Evolutionary conservation across 1,140 invertebrate genomes (phyloP), one percentile per base, ranked within the genome.

Genomic region (Procambarus virginalis): DNA sequence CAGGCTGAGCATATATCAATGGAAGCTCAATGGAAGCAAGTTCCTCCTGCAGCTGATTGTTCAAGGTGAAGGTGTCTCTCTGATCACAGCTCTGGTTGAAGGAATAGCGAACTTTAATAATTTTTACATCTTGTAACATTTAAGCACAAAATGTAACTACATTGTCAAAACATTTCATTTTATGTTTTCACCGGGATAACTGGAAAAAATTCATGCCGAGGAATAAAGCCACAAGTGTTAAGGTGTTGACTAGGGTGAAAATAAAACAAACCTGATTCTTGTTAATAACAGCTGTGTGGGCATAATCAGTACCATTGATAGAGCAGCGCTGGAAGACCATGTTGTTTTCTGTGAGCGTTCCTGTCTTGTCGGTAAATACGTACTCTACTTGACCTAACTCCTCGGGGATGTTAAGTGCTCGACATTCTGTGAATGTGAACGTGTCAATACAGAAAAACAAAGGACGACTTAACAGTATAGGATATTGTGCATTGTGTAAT

Each of bases 321-420:
- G 97, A 96, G 93, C 98, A 99, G 78, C 97, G 95, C 75, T 97
- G 95, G 94, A 99, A 99, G 88, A 99, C 95, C 98, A 99, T 99
- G 94, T 98, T 97, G 93, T 99, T 99, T 94, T 99, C 98, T 10
- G 99, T 99, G 22, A 99, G 94, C 3, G 98, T 99, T 8, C 99
- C 98, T 2, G 98, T 99, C 94, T 99, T 99, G 93, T 99, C 99
- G 12, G 97, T 99, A 94, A 99, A 99, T 77, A 99, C 95, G 93
- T 99, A 99, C 93, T 98, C 97, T 49, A 99, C 96, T 94, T 99
- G 98, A 4, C 98, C 99, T 77, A 99, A 95, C 94, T 99, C 98
- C 94, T 99, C 98, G 0, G 98, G 98, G 79, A 99, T 99, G 93
- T 99, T 99, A 91, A 99, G 95, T 58, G 98, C 98, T 85, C 98